Evolutionary conservation across 2,888 invertebrate species (phyloP), one percentile per base, ranked within the genome.

Genomic region (Steinernema scapterisci): DNA sequence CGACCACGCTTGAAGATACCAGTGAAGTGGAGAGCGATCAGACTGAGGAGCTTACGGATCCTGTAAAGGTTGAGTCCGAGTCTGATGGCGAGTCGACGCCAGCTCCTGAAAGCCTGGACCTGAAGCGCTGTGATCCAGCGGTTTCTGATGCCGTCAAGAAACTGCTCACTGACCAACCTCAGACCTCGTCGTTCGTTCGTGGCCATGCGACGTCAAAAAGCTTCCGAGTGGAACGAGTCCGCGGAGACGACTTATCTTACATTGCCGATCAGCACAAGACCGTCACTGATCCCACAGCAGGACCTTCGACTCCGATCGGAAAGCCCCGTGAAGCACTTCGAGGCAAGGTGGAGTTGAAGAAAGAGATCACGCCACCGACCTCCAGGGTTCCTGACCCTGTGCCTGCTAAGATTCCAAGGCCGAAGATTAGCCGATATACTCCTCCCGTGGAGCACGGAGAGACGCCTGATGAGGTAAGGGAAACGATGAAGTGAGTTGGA

Each of bases 331-430:
- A 84, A 70, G 84, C 86, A 0, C 74, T 86, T 48, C 85, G 78
- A 51, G 78, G 78, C 11, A 83, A 85, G 72, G 82, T 87, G 11
- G 74, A 80, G 21, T 76, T 86, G 71, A 86, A 86, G 75, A 86
- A 87, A 75, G 80, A 70, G 21, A 44, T 78, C 43, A 56, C 70
- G 16, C 45, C 71, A 5, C 46, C 77, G 2, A 38, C 25, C 0
- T 76, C 82, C 2, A 71, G 44, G 13, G 70, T 87, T n/a, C 85
- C 85, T 0, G 85, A 86, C 21, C 85, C 84, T 6, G 73, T 84
- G 27, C 81, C 85, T 1, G 85, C 87, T 2, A 73, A 80, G 21
- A 87, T 87, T 78, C 87, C 87, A n/a, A 70, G 87, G 27, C 87
- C 87, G 6, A 87, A 87, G 72, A 79, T 87, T 44, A 76, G 78